Conservation (phyloP, 1,140 invertebrate species). For the Dendrolimus kikuchii region DNA sequence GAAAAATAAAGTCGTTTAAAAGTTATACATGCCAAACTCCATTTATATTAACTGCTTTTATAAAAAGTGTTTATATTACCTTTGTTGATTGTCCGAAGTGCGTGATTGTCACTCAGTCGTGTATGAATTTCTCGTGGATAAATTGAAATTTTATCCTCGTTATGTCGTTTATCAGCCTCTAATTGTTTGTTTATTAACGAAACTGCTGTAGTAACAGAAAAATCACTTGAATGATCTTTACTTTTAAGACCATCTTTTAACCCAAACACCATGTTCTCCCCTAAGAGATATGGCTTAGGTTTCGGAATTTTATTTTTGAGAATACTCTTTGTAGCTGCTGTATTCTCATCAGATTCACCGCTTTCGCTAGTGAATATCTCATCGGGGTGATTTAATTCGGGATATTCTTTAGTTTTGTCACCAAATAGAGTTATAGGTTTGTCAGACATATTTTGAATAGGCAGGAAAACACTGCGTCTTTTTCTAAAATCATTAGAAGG, state of each 20-base stretch:
- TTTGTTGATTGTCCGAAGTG: conserved; percentile 39
- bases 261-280: conserved; percentile 73
- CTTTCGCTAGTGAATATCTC: conserved; percentile 16
- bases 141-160: conserved; percentile 28
- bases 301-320: conserved; percentile 81
- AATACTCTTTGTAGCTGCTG: conserved; percentile 77
- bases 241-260: conserved; percentile 20
- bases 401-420: conserved; percentile 33
- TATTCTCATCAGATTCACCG: conserved; percentile 58
- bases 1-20: no score
- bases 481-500: conserved; percentile 84
- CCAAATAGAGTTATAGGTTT: conserved; percentile 58
- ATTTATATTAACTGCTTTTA: neutral
- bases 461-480: conserved; percentile 71
- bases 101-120: conserved; percentile 18
- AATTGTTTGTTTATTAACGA: conserved; percentile 55
- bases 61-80: conserved; percentile 22
- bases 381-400: conserved; percentile 13
- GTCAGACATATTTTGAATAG: conserved; percentile 54
- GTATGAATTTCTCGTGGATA: conserved; percentile 20
- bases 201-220: conserved; percentile 31
- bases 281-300: conserved; percentile 79
- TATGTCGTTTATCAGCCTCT: conserved; percentile 29
- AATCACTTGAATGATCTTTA: conserved; percentile 17
- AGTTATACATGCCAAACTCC: no score